A percentile compares a stretch with the other conserved stretches of the same genome.
phyloP scores from a whole-genome alignment of 2,113 vertebrate genomes.

The Bufo gargarizans region DNA sequence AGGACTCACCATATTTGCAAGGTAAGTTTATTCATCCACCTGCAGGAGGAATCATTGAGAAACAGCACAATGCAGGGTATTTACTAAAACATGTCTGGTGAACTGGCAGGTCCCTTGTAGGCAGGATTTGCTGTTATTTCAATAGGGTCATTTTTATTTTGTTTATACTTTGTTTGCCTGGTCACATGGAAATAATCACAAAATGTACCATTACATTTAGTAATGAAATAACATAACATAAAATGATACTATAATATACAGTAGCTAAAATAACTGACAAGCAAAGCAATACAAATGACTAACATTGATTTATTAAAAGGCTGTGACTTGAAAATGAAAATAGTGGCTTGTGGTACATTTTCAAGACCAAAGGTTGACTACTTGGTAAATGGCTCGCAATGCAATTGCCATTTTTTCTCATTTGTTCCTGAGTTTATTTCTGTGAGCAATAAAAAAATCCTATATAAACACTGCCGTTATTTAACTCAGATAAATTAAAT shows the following conservation, averaged over 20 bases:
- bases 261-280: background rate
- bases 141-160: too few species aligned
- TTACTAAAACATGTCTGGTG: too few species aligned
- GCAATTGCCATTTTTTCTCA: background rate
- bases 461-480: background rate
- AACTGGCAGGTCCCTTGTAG: too few species aligned
- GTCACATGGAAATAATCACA: background rate
- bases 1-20: too few species aligned
- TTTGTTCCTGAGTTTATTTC: slow-evolving; percentile 24
- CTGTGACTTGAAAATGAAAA: background rate
- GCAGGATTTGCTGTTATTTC: too few species aligned
- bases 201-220: background rate
- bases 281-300: background rate
- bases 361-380: background rate
- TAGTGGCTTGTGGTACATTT: background rate
- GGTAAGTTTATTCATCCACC: too few species aligned
- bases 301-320: background rate
- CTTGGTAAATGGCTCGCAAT: background rate
- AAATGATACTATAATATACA: background rate
- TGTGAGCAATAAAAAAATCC: background rate
- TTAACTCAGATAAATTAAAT: slow-evolving; percentile 27
- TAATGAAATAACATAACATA: background rate
- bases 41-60: too few species aligned
- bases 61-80: too few species aligned
- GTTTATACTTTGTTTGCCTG: background rate